Evolutionary conservation across 2,797 vertebrate genomes (phyloP).

Genomic region (Odontamblyopus lacepedii): DNA sequence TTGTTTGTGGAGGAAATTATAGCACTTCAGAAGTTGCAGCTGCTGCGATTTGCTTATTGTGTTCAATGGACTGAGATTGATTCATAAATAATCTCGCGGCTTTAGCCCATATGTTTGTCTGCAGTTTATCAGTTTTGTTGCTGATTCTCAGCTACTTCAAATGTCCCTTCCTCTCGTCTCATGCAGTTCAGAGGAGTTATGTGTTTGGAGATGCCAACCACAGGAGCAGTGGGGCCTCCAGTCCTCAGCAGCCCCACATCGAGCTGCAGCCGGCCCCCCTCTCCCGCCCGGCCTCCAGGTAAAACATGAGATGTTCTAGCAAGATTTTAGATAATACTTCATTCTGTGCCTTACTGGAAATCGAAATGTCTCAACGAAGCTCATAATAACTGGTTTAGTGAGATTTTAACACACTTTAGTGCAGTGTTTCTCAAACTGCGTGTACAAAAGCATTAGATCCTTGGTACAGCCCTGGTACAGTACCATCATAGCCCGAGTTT

Average conservation of each 20-base stretch:
- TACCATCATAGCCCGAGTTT: no score
- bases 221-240: slow-evolving; percentile 86
- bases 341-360: not conserved
- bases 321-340: not conserved
- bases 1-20: no score
- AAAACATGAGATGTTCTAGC: slow-evolving; percentile 9
- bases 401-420: not conserved
- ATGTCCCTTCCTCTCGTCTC: no score
- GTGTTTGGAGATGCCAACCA: slow-evolving; percentile 92
- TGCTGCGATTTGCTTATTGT: no score
- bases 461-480: no score
- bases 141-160: no score
- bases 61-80: no score
- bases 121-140: not conserved
- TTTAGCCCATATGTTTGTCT: not conserved
- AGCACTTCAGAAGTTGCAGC: no score
- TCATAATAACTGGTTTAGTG: not conserved
- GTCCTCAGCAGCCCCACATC: slow-evolving; percentile 85
- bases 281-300: slow-evolving; percentile 89
- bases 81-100: no score
- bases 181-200: slow-evolving; percentile 90
- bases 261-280: slow-evolving; percentile 86
- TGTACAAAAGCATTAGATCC: no score
- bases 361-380: not conserved
- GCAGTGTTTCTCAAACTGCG: no score